Conservation (phyloP, 1,140 invertebrate genomes). For the Protaetia brevitarsis region DNA sequence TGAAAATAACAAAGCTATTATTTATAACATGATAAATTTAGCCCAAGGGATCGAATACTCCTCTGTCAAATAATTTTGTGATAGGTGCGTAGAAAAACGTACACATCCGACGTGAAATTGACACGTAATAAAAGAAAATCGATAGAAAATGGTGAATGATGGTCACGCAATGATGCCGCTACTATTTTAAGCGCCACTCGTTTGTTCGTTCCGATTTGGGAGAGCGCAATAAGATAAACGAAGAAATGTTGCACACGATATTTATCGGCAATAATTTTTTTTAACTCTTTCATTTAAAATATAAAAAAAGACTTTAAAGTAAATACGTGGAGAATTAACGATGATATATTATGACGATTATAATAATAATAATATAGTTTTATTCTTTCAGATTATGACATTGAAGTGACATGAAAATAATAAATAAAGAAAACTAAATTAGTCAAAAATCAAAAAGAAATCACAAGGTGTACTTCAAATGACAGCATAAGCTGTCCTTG, state of each 20-base stretch:
- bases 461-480: too few species aligned
- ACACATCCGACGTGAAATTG: slow-evolving; percentile 1
- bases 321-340: too few species aligned
- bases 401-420: too few species aligned
- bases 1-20: background rate
- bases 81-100: background rate
- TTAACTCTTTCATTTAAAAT: too few species aligned
- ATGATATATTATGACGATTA: too few species aligned
- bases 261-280: too few species aligned
- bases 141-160: background rate
- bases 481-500: too few species aligned
- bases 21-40: background rate
- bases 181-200: background rate
- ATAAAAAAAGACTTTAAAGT: too few species aligned
- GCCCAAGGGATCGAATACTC: background rate
- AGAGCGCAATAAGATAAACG: background rate
- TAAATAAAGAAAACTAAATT: too few species aligned
- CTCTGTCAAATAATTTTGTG: slow-evolving; percentile 11
- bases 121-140: slow-evolving; percentile 15
- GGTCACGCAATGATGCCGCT: background rate
- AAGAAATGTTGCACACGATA: background rate
- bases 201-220: background rate
- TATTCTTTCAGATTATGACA: too few species aligned
- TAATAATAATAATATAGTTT: too few species aligned
- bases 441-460: too few species aligned